Evolutionary conservation across 2,797 vertebrate genomes (phyloP).

Genomic region (Coracias cyanogaster): DNA sequence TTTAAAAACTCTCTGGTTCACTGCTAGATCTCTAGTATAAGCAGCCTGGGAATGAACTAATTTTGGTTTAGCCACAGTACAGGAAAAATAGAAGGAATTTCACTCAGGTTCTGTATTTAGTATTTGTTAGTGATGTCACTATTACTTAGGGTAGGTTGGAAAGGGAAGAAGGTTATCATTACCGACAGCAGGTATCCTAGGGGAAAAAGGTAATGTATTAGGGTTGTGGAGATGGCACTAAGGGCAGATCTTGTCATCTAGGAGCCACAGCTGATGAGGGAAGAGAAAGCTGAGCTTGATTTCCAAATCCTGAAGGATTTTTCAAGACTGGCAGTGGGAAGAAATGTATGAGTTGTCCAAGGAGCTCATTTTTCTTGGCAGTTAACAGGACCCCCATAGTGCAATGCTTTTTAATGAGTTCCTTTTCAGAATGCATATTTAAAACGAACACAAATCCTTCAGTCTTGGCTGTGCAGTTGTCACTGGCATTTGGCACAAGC

Average conservation of each 20-base stretch:
- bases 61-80: neutral
- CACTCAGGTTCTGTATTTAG: neutral
- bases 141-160: neutral
- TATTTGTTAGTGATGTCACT: neutral
- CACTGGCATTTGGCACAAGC: neutral
- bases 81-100: neutral
- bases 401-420: constrained; percentile 35
- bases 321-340: neutral
- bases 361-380: constrained; percentile 44
- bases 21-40: neutral
- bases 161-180: neutral
- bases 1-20: neutral
- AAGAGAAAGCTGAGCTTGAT: neutral
- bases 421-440: neutral
- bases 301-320: neutral
- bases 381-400: neutral
- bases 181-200: neutral
- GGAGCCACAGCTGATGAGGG: neutral
- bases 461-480: neutral
- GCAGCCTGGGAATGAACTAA: neutral
- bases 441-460: neutral
- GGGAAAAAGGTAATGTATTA: neutral
- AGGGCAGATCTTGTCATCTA: neutral
- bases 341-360: neutral
- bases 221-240: neutral